Evolutionary conservation across 1,140 invertebrate genomes (phyloP), one percentile per base, ranked within the genome.

Genomic region (Aphaenogaster floridana): DNA sequence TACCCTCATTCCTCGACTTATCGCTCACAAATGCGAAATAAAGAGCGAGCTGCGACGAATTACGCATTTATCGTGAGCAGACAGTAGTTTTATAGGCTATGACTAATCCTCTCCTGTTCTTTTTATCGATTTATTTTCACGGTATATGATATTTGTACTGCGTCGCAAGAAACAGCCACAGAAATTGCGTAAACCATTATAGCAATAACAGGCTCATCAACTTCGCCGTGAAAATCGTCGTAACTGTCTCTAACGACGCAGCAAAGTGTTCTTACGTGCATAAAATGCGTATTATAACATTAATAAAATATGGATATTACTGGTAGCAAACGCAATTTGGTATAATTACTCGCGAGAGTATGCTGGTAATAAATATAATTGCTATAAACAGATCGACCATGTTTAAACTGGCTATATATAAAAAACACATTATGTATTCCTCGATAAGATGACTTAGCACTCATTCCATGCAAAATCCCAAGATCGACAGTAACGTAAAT

Each of bases 1-100:
- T 83, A n/a, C 28, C 34, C 36, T 74, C 39, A 3, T 21, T 45
- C 36, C 36, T 54, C 28, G 13, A 42, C 15, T 50, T 54, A 72
- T 54, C 28, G 36, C 36, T 71, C 48, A 17, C 15, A 68, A 42
- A 28, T 21, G 50, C 11, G 84, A 63, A 72, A 61, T 54, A 48
- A 28, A 54, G 57, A 50, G 13, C 21, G 21, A 81, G 6, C 17
- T 42, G 42, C 21, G 42, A 59, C 42, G 50, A 48, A 76, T 76
- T 68, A 74, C 21, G 42, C 34, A 50, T 88, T 64, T 74, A 59
- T 74, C 50, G 28, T 28, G 52, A 59, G 17, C 52, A 36, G n/a
- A 87, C 54, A 42, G 15, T 36, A 39, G n/a, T 81, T 57, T 76
- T 61, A 88, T 83, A 86, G 21, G 15, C 42, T 85, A 54, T 61